Evolutionary conservation across 2,888 invertebrate species (phyloP), one percentile per base, ranked within the genome.

Genomic region (Rhimphoctona megacephalus): DNA sequence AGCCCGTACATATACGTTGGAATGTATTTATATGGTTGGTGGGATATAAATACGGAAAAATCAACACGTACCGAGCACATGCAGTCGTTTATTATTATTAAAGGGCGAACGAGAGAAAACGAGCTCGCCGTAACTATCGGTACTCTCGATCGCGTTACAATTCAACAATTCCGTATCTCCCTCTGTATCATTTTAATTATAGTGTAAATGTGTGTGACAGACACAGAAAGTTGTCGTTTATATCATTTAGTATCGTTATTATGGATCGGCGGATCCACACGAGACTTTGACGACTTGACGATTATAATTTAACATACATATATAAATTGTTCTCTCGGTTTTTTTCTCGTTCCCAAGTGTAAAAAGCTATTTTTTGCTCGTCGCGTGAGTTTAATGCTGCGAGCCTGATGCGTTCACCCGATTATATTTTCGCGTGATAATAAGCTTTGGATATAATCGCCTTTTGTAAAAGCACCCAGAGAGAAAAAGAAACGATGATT

Each of bases 351-450:
- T 49, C 9, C 30, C 19, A 19, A 22, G 43, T 39, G 43, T 46
- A 72, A 72, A 81, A 73, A 25, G 39, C 11, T 30, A 81, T 73
- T 66, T 70, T 73, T 39, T 73, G 66, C 19, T 49, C 64, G 52
- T 81, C 81, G 81, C 81, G 81, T 81, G 81, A 64, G 81, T 25
- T 64, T 61, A 61, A 57, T 61, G 33, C n/a, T 33, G 64, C 4
- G 66, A 76, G 52, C 25, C 30, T 87, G 89, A 91, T 89, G 84
- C 85, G 89, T 83, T 86, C 86, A 88, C 86, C 88, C 89, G 88
- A 90, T 90, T 89, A 88, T 14, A 90, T 89, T 85, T 85, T 70
- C 66, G 52, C 81, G 52, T 66, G 81, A 77, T 70, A 66, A 80
- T 72, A 30, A 81, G 57, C 74, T 33, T 22, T 33, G 36, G 61